phyloP scores from a whole-genome alignment of 92 coral and sea anemone genomes.

The Palythoa heliodiscus region DNA sequence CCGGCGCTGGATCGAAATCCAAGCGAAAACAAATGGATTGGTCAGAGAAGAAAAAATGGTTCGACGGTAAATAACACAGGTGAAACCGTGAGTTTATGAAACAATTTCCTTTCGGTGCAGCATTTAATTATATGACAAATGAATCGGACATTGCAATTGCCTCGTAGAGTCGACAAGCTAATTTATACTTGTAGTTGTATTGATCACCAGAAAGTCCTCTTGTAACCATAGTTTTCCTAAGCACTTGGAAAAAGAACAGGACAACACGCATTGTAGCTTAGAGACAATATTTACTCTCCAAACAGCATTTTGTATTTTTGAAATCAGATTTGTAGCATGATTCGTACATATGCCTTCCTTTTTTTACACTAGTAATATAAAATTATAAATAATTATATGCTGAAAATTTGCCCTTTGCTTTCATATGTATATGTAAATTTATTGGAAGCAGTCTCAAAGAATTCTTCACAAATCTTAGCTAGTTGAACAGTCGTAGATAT shows the following conservation, averaged over 20 bases:
- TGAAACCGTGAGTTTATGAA: not conserved
- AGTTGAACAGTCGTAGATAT: no score
- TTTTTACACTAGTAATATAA: not conserved
- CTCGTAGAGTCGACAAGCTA: conserved; percentile 1
- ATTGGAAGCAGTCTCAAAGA: no score
- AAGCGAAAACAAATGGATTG: conserved; percentile 3
- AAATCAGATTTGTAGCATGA: conserved; percentile 57
- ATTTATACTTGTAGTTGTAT: no score
- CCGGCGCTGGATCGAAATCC: not conserved
- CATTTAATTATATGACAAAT: not conserved
- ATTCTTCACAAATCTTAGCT: no score
- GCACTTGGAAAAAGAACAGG: not conserved
- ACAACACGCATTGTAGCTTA: not conserved
- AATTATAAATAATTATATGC: no score
- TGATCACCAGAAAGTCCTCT: conserved; percentile 14
- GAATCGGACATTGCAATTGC: conserved; percentile 16
- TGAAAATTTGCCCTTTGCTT: no score
- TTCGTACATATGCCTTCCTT: not conserved
- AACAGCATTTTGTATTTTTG: conserved; percentile 57
- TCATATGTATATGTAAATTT: no score
- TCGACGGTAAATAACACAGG: not conserved
- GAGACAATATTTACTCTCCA: not conserved
- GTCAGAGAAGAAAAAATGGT: not conserved
- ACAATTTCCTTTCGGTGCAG: no score
- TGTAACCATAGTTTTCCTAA: not conserved